Conservation (phyloP, 2,797 vertebrate species). For the Microctenopoma lineatum region DNA sequence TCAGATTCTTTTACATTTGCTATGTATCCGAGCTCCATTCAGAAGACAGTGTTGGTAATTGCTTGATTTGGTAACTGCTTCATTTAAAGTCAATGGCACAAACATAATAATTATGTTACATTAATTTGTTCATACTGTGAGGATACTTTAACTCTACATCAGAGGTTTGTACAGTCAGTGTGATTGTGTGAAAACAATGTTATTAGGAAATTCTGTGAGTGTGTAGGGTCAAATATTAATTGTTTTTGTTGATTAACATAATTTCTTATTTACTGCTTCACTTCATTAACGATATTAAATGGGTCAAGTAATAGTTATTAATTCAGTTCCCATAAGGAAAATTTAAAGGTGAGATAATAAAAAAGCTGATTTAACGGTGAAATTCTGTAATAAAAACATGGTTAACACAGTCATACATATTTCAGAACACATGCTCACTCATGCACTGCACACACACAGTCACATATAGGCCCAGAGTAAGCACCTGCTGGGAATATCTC, state of each 20-base stretch:
- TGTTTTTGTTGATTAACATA: conserved; percentile 17
- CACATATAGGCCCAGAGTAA: conserved; percentile 31
- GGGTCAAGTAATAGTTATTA: neutral
- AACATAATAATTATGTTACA: neutral
- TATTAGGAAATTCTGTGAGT: neutral
- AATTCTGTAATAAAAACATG: conserved; percentile 17
- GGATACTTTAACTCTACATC: conserved; percentile 2
- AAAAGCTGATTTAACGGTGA: conserved; percentile 17
- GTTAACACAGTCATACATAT: conserved; percentile 30
- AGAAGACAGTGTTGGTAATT: conserved; percentile 6
- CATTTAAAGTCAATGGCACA: conserved; percentile 18
- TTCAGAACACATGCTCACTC: conserved; percentile 41
- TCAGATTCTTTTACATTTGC: conserved; percentile 28
- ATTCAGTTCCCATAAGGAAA: conserved; percentile 1
- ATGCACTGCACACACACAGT: conserved; percentile 15
- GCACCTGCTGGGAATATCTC: conserved; percentile 74
- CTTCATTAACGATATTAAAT: neutral
- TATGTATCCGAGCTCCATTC: conserved; percentile 23
- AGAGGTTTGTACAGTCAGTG: conserved; percentile 1
- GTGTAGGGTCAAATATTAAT: conserved; percentile 16
- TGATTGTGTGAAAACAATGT: neutral
- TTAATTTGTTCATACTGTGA: conserved; percentile 15
- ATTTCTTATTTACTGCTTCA: conserved; percentile 16
- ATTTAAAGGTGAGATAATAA: conserved; percentile 7
- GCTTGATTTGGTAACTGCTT: conserved; percentile 26